Conservation (phyloP, 1,140 invertebrate species). For the Schlechtendalia chinensis region DNA sequence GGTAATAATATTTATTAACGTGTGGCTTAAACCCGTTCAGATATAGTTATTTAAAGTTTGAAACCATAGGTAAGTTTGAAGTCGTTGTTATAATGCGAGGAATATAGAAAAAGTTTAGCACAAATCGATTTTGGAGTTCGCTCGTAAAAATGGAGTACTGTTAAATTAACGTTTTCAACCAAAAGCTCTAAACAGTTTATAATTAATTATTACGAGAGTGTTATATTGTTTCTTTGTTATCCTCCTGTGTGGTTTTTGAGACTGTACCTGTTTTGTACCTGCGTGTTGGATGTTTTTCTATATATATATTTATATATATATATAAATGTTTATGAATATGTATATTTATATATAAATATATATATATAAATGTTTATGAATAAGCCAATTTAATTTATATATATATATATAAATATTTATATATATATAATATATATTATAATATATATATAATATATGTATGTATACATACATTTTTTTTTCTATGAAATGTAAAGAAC, state of each 20-base stretch:
- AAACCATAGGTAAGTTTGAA: slow-evolving; percentile 11
- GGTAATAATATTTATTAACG: slow-evolving; percentile 20
- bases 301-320: slow-evolving; percentile 15
- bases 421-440: too few relatives aligned
- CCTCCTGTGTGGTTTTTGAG: slow-evolving; percentile 47
- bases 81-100: slow-evolving; percentile 38
- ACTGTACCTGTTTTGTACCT: slow-evolving; percentile 49
- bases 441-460: slow-evolving; percentile 26
- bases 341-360: slow-evolving; percentile 14
- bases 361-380: slow-evolving; percentile 35
- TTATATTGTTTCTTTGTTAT: slow-evolving; percentile 40
- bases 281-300: slow-evolving; percentile 44
- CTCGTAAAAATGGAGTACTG: slow-evolving; percentile 14
- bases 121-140: slow-evolving; percentile 1
- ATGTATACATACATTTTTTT: slow-evolving; percentile 44
- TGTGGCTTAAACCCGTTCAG: slow-evolving; percentile 11
- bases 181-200: not conserved
- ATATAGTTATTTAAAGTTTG: slow-evolving; percentile 28
- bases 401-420: slow-evolving; percentile 46
- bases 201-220: slow-evolving; percentile 9
- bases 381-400: slow-evolving; percentile 41
- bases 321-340: slow-evolving; percentile 43
- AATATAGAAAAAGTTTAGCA: slow-evolving; percentile 13
- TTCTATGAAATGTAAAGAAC: slow-evolving; percentile 45
- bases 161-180: slow-evolving; percentile 4